Percentiles rank a stretch among this genome's conserved stretches.
Evolutionary conservation across 2,797 vertebrate genomes (phyloP).

Genomic region (Hylomyscus alleni): DNA sequence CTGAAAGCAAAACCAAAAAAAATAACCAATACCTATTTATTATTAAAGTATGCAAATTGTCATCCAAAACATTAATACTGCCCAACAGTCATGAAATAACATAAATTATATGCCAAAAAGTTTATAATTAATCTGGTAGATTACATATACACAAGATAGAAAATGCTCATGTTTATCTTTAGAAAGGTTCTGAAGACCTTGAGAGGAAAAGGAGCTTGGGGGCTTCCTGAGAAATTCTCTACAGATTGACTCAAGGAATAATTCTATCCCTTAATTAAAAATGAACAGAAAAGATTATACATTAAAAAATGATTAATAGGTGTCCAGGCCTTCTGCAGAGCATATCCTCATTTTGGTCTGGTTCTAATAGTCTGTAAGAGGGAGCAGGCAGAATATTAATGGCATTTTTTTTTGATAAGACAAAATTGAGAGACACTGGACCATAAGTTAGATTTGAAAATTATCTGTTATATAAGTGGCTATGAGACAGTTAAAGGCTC

Average conservation of each 20-base stretch:
- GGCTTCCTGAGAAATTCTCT: constrained; percentile 60
- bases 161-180: constrained; percentile 26
- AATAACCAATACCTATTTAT: not conserved
- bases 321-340: not conserved
- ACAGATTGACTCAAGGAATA: constrained; percentile 51
- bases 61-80: not conserved
- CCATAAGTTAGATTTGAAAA: constrained; percentile 50
- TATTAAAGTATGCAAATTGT: not conserved
- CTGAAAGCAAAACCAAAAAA: not conserved
- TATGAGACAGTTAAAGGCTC: constrained; percentile 18
- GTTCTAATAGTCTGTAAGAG: constrained; percentile 64
- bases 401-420: constrained; percentile 38
- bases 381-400: constrained; percentile 41
- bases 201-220: not conserved
- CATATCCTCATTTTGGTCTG: constrained; percentile 50
- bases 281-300: constrained; percentile 66
- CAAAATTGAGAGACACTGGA: constrained; percentile 27
- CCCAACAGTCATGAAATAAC: not conserved
- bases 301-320: constrained; percentile 70
- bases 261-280: constrained; percentile 68
- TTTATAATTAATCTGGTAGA: constrained; percentile 13
- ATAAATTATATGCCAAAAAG: not conserved
- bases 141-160: not conserved
- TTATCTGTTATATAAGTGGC: not conserved
- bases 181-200: constrained; percentile 49